phyloP scores from a whole-genome alignment of 2,113 vertebrate species.

The Hemicordylus capensis region DNA sequence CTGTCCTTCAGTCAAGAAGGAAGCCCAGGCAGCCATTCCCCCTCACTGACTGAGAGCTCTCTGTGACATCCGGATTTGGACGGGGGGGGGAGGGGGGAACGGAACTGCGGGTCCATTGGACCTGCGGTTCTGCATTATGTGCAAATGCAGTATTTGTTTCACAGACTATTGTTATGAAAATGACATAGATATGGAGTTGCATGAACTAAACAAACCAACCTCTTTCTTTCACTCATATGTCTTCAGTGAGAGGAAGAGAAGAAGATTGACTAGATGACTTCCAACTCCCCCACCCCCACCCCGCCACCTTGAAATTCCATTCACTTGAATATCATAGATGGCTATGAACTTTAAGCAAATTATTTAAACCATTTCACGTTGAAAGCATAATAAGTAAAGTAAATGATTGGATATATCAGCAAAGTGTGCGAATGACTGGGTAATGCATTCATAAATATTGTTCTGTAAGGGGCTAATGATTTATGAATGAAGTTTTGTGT shows the following conservation, averaged over 20 bases:
- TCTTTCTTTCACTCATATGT: neutral
- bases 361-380: constrained; percentile 18
- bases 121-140: too few species aligned
- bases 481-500: constrained; percentile 4
- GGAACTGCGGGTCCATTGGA: too few species aligned
- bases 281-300: neutral
- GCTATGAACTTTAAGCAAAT: constrained; percentile 9
- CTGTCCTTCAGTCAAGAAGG: too few species aligned
- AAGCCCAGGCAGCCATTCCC: too few species aligned
- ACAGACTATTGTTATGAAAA: neutral
- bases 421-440: neutral
- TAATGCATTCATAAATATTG: constrained; percentile 8
- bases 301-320: neutral
- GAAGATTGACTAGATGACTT: neutral
- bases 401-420: constrained; percentile 23
- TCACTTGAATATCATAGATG: neutral
- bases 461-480: constrained; percentile 6
- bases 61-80: too few species aligned
- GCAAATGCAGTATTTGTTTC: too few species aligned
- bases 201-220: neutral
- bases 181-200: neutral
- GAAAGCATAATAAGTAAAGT: constrained; percentile 36
- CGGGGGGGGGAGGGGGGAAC: too few species aligned
- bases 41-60: too few species aligned
- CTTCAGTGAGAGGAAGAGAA: neutral